phyloP scores from a whole-genome alignment of 2,113 vertebrate genomes.

The Microtus richardsoni region DNA sequence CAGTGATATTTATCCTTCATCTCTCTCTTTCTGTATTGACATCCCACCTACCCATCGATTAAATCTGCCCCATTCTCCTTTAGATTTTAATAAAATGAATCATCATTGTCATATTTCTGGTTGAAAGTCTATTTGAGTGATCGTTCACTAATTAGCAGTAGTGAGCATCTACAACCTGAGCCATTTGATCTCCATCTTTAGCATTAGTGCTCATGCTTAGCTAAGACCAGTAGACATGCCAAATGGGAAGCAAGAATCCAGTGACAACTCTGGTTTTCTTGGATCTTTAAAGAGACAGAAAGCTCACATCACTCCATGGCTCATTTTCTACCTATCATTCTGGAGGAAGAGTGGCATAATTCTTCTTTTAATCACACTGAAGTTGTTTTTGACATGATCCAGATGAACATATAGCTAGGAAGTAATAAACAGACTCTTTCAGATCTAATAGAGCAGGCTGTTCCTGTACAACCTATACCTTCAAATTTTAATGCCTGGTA shows the following conservation, averaged over 20 bases:
- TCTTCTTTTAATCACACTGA: neutral
- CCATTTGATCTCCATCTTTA: conserved; percentile 26
- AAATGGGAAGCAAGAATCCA: neutral
- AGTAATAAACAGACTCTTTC: neutral
- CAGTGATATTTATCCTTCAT: no score
- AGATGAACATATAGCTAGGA: neutral
- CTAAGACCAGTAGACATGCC: neutral
- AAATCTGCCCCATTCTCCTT: neutral
- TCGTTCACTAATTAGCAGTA: neutral
- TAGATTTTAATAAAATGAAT: neutral
- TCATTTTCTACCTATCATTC: neutral
- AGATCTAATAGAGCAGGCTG: neutral
- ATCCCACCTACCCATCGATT: no score
- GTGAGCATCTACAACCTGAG: neutral
- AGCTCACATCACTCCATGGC: neutral
- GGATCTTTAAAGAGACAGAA: neutral
- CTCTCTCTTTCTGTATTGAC: no score
- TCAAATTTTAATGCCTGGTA: neutral
- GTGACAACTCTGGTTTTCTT: neutral
- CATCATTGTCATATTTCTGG: neutral
- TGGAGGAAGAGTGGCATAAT: neutral
- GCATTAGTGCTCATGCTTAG: neutral
- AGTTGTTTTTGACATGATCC: neutral
- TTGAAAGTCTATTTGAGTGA: conserved; percentile 13
- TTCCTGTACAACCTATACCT: neutral